Evolutionary conservation across 2,797 vertebrate species (phyloP).

Genomic region (Sebastolobus altivelis): DNA sequence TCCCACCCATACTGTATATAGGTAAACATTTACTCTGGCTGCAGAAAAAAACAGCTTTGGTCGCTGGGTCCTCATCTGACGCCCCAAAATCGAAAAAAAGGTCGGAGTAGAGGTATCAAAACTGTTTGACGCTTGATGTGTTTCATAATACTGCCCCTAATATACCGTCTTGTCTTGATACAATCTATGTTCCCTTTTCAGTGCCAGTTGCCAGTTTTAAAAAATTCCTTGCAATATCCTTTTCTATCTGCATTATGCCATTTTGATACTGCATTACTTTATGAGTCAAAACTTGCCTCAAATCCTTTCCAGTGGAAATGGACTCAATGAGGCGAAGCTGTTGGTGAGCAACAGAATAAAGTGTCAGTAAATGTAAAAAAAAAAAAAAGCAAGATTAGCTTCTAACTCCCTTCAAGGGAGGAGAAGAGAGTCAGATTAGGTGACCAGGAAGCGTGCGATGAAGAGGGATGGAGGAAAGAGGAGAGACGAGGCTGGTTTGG

Average conservation of each 20-base stretch:
- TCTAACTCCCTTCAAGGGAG: conserved; percentile 20
- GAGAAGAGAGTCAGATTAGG: conserved; percentile 39
- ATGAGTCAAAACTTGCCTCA: background rate
- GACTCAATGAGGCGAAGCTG: conserved; percentile 8
- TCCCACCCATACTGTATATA: background rate
- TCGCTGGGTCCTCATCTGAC: background rate
- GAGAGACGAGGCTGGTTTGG: conserved; percentile 28
- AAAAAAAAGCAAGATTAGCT: conserved; percentile 12
- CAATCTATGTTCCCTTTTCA: conserved; percentile 19
- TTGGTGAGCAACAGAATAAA: conserved; percentile 24
- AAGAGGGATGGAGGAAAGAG: conserved; percentile 51
- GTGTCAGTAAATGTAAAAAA: background rate
- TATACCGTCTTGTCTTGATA: conserved; percentile 9
- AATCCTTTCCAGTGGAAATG: background rate
- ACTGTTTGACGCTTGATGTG: background rate
- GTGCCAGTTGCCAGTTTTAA: conserved; percentile 1
- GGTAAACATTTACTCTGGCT: background rate
- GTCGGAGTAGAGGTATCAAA: background rate
- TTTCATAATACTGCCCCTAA: background rate
- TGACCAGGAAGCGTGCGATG: conserved; percentile 45
- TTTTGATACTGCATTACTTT: conserved; percentile 18
- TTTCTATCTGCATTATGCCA: background rate
- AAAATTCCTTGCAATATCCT: background rate
- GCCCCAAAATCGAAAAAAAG: background rate
- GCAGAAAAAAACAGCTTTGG: background rate